These are phyloP conservation scores for Gari tellinella DNA, from an alignment of 2,888 invertebrate species.

Conservation along the genomic window DNA sequence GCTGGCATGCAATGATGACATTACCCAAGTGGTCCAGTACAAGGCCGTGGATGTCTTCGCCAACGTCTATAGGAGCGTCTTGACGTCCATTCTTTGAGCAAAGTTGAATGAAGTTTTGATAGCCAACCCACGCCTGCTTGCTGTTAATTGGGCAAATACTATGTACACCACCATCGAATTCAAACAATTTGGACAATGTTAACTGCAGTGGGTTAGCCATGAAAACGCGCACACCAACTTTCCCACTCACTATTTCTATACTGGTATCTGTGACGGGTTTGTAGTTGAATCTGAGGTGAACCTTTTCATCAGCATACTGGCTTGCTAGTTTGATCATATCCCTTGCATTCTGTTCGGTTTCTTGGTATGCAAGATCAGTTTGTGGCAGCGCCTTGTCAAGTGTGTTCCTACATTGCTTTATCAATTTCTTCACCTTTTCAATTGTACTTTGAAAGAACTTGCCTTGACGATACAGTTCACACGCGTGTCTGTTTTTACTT, in stretches of 20 bases:
- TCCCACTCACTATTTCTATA: slow-evolving; percentile 41
- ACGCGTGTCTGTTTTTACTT: slow-evolving; percentile 41
- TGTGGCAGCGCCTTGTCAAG: slow-evolving; percentile 1
- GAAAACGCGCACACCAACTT: slow-evolving; percentile 51
- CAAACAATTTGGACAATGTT: slow-evolving; percentile 19
- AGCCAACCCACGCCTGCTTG: slow-evolving; percentile 47
- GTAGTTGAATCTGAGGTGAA: slow-evolving; percentile 45
- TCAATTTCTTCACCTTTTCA: slow-evolving; percentile 16
- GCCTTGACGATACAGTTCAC: slow-evolving; percentile 41
- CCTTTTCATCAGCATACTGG: slow-evolving; percentile 48
- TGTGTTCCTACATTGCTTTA: slow-evolving; percentile 27
- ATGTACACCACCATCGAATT: slow-evolving; percentile 47
- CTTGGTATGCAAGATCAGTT: slow-evolving; percentile 1
- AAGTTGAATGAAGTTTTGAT: slow-evolving; percentile 50
- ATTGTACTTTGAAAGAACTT: slow-evolving; percentile 25
- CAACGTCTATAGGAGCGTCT: slow-evolving; percentile 28
- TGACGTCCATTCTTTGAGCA: slow-evolving; percentile 41
- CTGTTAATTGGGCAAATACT: slow-evolving; percentile 53
- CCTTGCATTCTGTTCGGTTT: slow-evolving; percentile 12
- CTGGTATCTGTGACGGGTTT: slow-evolving; percentile 39
- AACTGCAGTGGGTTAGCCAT: slow-evolving; percentile 35
- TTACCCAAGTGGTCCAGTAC: slow-evolving; percentile 28
- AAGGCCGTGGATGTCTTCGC: slow-evolving; percentile 48
- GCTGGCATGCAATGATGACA: slow-evolving; percentile 48
- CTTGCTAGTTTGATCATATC: slow-evolving; percentile 39